Evolutionary conservation across 2,113 vertebrate species (phyloP), one percentile per base, ranked within the genome.

Genomic region (Clupea harengus): DNA sequence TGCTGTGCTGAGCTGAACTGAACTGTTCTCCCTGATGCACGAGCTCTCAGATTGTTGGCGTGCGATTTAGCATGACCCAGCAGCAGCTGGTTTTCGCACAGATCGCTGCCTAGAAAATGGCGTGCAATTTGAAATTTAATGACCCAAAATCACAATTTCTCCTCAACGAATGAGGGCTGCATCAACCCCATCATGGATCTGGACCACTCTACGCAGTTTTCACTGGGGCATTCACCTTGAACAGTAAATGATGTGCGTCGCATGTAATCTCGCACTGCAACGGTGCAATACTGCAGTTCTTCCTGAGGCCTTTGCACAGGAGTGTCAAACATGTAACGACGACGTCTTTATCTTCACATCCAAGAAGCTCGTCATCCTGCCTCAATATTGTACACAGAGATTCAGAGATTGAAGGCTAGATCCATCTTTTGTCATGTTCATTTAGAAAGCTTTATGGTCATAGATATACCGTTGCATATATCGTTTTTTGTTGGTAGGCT

Each of bases 81-180:
- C 7, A 8, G 64, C 64, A 72, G 64, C 64, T 72, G 64, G n/a
- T 32, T 28, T 72, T 32, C 10, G 11, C 25, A 72, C 64, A 72
- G n/a, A 72, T 72, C 64, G 11, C 64, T 72, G 64, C 64, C 64
- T 72, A 15, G n/a, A 32, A 32, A 72, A 72, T 72, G 64, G 25
- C 25, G 25, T 32, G 64, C 64, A 72, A 32, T 72, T 72, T 25
- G n/a, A 72, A 28, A 72, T 72, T 72, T 72, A 72, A 72, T 72
- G 64, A 72, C 64, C 64, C 64, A 72, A 72, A 72, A 72, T 72
- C n/a, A 72, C 64, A 72, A 28, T 72, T 32, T 72, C 64, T 28
- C 25, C 25, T 32, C 64, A 13, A 28, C 32, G 64, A 25, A 72
- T 28, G 64, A 28, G 28, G 13, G 25, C 11, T 1, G 39, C 45